phyloP scores from a whole-genome alignment of 2,797 vertebrate species.

The Craterocephalus amniculus region DNA sequence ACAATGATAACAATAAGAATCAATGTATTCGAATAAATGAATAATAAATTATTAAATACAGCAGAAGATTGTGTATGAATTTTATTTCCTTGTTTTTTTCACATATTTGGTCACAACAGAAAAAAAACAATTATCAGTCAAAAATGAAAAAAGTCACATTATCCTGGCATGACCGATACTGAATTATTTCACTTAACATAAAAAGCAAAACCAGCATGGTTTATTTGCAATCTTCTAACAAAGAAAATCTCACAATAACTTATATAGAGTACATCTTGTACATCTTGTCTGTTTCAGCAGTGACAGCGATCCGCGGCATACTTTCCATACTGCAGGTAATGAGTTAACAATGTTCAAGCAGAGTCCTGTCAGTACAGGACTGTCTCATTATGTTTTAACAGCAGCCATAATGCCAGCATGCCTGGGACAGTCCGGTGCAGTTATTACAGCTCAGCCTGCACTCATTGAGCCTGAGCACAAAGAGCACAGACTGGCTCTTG shows the following conservation, averaged over 20 bases:
- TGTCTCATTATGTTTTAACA: slow-evolving; percentile 41
- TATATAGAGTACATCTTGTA: not conserved
- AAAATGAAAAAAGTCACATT: no score
- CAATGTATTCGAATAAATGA: no score
- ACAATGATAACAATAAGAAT: no score
- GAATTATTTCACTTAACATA: not conserved
- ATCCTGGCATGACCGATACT: no score
- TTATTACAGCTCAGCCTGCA: slow-evolving; percentile 26
- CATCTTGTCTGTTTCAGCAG: no score
- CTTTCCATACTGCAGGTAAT: slow-evolving; percentile 16
- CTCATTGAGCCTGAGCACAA: slow-evolving; percentile 15
- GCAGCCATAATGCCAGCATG: slow-evolving; percentile 19
- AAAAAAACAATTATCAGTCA: no score
- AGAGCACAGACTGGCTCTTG: slow-evolving; percentile 13
- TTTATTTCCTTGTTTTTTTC: no score
- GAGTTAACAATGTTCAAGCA: slow-evolving; percentile 17
- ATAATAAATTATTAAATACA: no score
- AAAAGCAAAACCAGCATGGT: not conserved
- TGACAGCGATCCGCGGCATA: not conserved
- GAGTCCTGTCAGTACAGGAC: slow-evolving; percentile 21
- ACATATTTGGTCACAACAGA: no score
- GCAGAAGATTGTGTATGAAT: no score
- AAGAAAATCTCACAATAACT: not conserved
- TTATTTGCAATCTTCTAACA: not conserved
- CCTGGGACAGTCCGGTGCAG: slow-evolving; percentile 16